Evolutionary conservation across 2,113 vertebrate species (phyloP).

Genomic region (Genyomyrus donnyi): DNA sequence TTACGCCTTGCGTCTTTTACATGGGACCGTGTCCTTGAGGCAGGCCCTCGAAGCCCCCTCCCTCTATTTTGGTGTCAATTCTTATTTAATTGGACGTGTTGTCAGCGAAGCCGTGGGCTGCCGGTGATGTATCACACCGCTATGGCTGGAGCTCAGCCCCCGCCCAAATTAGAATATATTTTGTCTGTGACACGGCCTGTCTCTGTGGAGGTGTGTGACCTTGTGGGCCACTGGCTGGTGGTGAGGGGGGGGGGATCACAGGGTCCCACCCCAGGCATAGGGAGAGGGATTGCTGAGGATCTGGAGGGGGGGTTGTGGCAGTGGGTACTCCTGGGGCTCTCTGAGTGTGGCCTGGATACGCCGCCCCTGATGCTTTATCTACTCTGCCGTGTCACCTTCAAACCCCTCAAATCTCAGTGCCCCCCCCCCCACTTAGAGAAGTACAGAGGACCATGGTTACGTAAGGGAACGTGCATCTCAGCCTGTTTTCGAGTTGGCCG

Average conservation of each 20-base stretch:
- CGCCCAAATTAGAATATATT: conserved; percentile 59
- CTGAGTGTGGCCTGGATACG: conserved; percentile 49
- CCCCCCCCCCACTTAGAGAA: conserved; percentile 10
- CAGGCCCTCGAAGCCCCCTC: conserved; percentile 10
- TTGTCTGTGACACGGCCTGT: conserved; percentile 47
- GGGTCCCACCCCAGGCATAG: conserved; percentile 28
- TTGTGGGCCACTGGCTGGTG: conserved; percentile 39
- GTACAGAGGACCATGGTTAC: conserved; percentile 26
- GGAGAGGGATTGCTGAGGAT: conserved; percentile 15
- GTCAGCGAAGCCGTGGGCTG: conserved; percentile 39
- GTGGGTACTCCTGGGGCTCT: conserved; percentile 37
- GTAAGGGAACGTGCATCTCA: conserved; percentile 21
- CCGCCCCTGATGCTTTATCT: conserved; percentile 29
- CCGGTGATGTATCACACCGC: conserved; percentile 50
- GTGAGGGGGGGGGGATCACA: conserved; percentile 18
- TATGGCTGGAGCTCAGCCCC: conserved; percentile 42
- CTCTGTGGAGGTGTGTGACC: conserved; percentile 53
- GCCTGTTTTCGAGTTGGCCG: background rate
- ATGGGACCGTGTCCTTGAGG: conserved; percentile 45
- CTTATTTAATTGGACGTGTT: conserved; percentile 55
- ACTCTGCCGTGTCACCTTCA: conserved; percentile 23
- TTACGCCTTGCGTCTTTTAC: conserved; percentile 37
- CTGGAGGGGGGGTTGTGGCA: conserved; percentile 32
- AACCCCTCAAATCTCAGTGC: conserved; percentile 8
- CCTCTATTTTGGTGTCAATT: conserved; percentile 53